phyloP scores from a whole-genome alignment of 2,888 invertebrate genomes.

The Scrobipalpa atriplicella region DNA sequence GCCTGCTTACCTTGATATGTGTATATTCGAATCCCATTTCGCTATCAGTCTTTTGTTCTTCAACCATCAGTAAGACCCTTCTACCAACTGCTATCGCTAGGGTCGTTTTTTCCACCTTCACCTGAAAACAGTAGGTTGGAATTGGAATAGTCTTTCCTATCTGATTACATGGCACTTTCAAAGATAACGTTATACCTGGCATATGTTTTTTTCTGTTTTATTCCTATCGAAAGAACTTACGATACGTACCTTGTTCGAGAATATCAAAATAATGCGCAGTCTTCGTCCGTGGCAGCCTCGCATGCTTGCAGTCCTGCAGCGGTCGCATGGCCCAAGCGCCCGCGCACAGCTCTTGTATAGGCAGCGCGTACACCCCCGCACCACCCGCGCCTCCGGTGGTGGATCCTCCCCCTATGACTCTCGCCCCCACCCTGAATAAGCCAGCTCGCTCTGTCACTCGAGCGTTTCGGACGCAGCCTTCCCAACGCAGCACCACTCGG shows the following conservation, averaged over 20 bases:
- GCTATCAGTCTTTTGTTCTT: slow-evolving; percentile 74
- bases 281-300: slow-evolving; percentile 89
- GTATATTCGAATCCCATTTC: slow-evolving; percentile 78
- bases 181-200: too few relatives aligned
- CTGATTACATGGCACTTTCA: too few relatives aligned
- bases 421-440: slow-evolving; percentile 84
- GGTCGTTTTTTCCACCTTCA: slow-evolving; percentile 69
- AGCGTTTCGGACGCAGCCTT: slow-evolving; percentile 89
- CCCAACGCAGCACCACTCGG: slow-evolving; percentile 89
- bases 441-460: slow-evolving; percentile 89
- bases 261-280: slow-evolving; percentile 92
- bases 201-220: background rate
- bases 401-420: slow-evolving; percentile 82
- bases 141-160: background rate
- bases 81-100: slow-evolving; percentile 72
- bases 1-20: slow-evolving; percentile 68
- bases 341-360: slow-evolving; percentile 89
- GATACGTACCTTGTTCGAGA: slow-evolving; percentile 85
- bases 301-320: slow-evolving; percentile 89
- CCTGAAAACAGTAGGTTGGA: slow-evolving; percentile 42
- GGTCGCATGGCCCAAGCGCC: slow-evolving; percentile 82
- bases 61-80: slow-evolving; percentile 69
- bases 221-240: background rate
- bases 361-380: slow-evolving; percentile 89
- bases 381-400: slow-evolving; percentile 79